These are phyloP conservation scores for Brachyrhaphis roseni DNA, from an alignment of 2,797 vertebrate genomes.

Conservation along the genomic window DNA sequence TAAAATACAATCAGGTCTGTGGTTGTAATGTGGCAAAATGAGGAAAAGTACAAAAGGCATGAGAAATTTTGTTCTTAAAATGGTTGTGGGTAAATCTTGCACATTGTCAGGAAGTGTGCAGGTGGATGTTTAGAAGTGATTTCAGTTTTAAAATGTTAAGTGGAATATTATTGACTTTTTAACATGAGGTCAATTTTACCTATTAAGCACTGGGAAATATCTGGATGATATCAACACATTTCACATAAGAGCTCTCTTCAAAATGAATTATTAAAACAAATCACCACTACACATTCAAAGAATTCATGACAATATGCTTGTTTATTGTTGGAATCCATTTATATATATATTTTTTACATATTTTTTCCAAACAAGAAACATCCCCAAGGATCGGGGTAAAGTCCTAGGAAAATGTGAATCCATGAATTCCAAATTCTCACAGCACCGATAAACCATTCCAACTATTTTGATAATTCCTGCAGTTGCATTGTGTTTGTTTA, in stretches of 20 bases:
- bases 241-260: constrained; percentile 11
- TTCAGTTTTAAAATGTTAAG: background rate
- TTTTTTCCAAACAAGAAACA: constrained; percentile 30
- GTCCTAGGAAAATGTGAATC: constrained; percentile 1
- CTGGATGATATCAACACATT: background rate
- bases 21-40: no score
- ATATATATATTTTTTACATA: background rate
- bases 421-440: constrained; percentile 44
- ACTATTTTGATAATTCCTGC: constrained; percentile 37
- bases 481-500: constrained; percentile 45
- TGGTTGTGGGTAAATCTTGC: background rate
- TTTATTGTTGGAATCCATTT: constrained; percentile 4
- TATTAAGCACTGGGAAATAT: background rate
- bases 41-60: background rate
- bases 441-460: constrained; percentile 32
- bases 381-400: constrained; percentile 33
- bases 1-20: background rate
- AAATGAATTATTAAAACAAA: constrained; percentile 12
- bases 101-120: background rate
- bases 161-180: background rate
- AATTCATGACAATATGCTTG: constrained; percentile 6
- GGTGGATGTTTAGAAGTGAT: background rate
- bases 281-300: constrained; percentile 9
- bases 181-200: background rate
- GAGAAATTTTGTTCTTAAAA: background rate